Percentiles rank a stretch among this genome's conserved stretches.
Conservation (phyloP, 2,113 vertebrate genomes). For the Ciconia boyciana region DNA sequence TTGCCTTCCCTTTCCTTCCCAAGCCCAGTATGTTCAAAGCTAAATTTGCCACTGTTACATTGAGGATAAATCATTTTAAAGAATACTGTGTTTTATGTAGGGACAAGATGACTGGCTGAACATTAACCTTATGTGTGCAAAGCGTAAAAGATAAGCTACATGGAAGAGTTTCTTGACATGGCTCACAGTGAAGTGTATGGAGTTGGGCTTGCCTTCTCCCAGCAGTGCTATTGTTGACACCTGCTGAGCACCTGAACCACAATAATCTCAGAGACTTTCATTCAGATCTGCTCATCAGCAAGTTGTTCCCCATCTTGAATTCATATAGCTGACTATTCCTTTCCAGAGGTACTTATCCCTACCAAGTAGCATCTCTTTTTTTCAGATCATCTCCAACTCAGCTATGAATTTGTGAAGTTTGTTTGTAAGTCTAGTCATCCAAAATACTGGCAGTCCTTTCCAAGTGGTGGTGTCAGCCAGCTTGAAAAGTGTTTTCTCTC, state of each 20-base stretch:
- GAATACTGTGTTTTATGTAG: not conserved
- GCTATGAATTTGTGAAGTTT: not conserved
- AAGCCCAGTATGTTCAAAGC: not conserved
- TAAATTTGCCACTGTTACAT: not conserved
- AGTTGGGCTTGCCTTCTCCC: not conserved
- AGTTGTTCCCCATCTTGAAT: not conserved
- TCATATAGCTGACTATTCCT: not conserved
- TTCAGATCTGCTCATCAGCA: not conserved
- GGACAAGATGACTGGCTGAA: not conserved
- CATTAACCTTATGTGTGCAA: not conserved
- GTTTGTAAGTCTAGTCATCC: not conserved
- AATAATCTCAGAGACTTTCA: not conserved
- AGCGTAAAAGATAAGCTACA: not conserved
- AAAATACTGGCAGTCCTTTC: not conserved
- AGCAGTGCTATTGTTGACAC: not conserved
- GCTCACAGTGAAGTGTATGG: not conserved
- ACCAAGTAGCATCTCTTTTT: not conserved
- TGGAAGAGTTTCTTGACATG: not conserved
- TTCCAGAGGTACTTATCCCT: not conserved
- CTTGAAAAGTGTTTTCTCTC: not conserved
- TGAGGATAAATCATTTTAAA: not conserved
- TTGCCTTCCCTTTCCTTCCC: not conserved
- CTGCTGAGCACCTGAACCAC: not conserved
- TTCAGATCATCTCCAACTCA: not conserved
- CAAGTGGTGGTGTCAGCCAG: not conserved